Conservation (phyloP, 2,797 vertebrate genomes). For the Anabas testudineus region DNA sequence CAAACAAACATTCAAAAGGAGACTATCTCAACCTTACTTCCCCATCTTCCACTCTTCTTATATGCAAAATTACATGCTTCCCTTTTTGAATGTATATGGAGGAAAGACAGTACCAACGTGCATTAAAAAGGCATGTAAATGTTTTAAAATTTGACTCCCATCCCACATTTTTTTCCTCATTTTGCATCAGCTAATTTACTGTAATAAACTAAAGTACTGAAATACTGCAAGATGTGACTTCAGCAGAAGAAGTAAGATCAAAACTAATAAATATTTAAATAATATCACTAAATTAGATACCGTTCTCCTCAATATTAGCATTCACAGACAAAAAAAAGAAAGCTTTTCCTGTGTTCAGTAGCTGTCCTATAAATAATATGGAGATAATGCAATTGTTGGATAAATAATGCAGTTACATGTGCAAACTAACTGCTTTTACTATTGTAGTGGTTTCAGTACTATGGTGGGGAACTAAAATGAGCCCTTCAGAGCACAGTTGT, state of each 20-base stretch:
- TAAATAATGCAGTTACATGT: conserved; percentile 18
- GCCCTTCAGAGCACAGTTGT: conserved; percentile 23
- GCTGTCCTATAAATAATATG: conserved; percentile 40
- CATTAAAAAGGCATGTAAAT: conserved; percentile 42
- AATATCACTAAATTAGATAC: conserved; percentile 50
- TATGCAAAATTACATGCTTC: conserved; percentile 51
- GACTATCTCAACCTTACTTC: conserved; percentile 8
- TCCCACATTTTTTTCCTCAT: conserved; percentile 1
- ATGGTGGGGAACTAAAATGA: background rate
- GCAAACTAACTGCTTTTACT: conserved; percentile 34
- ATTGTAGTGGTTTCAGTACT: conserved; percentile 72
- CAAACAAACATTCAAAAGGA: conserved; percentile 10
- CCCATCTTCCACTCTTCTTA: conserved; percentile 2
- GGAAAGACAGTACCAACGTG: conserved; percentile 45
- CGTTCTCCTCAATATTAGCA: conserved; percentile 18
- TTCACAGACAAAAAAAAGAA: conserved; percentile 15
- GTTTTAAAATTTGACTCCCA: conserved; percentile 20
- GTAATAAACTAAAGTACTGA: conserved; percentile 53
- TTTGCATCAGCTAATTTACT: conserved; percentile 19
- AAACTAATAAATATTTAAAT: conserved; percentile 84
- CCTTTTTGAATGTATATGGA: conserved; percentile 63
- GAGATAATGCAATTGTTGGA: conserved; percentile 15
- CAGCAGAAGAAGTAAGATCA: conserved; percentile 51
- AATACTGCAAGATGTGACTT: conserved; percentile 55
- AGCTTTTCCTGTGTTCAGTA: conserved; percentile 38